Evolutionary conservation across 2,113 vertebrate species (phyloP).

Genomic region (Tringa solitaria): DNA sequence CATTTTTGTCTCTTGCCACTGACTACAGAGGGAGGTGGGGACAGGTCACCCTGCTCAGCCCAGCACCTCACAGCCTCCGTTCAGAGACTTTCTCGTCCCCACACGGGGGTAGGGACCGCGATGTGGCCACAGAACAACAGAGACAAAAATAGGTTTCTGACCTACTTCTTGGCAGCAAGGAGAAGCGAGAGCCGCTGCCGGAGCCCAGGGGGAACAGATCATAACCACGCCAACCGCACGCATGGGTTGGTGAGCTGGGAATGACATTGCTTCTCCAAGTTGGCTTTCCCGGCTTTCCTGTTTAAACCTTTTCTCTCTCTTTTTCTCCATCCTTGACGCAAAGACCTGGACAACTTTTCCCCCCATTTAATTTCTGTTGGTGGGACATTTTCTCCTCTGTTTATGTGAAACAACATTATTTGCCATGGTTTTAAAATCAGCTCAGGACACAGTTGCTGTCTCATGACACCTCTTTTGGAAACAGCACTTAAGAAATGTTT

Average conservation of each 20-base stretch:
- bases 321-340: background rate
- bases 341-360: background rate
- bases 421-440: conserved; percentile 27
- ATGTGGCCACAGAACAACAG: background rate
- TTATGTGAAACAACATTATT: conserved; percentile 60
- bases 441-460: conserved; percentile 15
- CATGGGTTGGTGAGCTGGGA: background rate
- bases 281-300: background rate
- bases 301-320: background rate
- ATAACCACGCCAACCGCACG: rapidly evolving
- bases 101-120: rapidly evolving
- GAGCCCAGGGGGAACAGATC: background rate
- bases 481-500: conserved; percentile 35
- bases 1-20: background rate
- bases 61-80: rapidly evolving
- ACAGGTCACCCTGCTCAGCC: background rate
- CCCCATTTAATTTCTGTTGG: background rate
- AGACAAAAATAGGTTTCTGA: conserved; percentile 15
- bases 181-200: background rate
- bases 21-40: background rate
- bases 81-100: background rate
- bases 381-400: conserved; percentile 27
- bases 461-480: conserved; percentile 59
- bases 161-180: conserved; percentile 6
- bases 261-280: background rate